Base-by-base conservation (phyloP, 2,113 vertebrate species). In the Leptodactylus fuscus region DNA sequence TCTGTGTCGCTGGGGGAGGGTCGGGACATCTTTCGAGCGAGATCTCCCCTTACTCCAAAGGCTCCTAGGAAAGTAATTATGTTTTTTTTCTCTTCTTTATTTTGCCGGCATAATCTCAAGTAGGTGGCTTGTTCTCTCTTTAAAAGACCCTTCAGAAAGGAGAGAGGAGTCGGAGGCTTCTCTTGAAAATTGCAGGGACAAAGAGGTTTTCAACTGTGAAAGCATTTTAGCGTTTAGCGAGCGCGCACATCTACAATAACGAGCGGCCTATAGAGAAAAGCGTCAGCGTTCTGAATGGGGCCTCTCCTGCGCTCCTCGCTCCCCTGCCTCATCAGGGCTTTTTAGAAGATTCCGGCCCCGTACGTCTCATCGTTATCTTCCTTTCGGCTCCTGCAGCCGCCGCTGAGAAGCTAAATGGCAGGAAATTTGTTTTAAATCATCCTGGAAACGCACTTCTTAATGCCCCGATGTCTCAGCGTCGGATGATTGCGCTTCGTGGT, bases 391-490 rank as follows among this genome's bases (percentile, higher is more conserved):
- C 41, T 27, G 0, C 67, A 81, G 49, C 27, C 27, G 0, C 89
- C 85, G 88, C 85, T 38, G 88, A 5, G 15, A 87, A 86, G 38
- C 86, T 89, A 87, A 87, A 88, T 86, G 60, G 88, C 62, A 87
- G 24, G 44, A 81, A 75, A 87, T 85, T 85, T 77, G 75, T 86
- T 88, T 88, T 73, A 90, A 91, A 91, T 88, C 87, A 76, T 82
- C 22, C 88, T 87, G 89, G 87, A 92, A 51, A 65, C 73, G 11
- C 12, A 12, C 38, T 53, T 41, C 34, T 84, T 62, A 62, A 82
- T 85, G 83, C 82, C 87, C 0, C 0, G 53, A 53, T 87, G 49
- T 87, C 91, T 87, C 44, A 16, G 4, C 87, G 90, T 87, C 46
- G 85, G 75, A 87, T 22, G 46, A 87, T 89, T 65, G 86, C 87